A percentile compares a stretch with the other conserved stretches of the same genome.
These are phyloP conservation scores for Accipiter virgatus DNA, from an alignment of 2,113 vertebrate genomes.

Conservation along the genomic window DNA sequence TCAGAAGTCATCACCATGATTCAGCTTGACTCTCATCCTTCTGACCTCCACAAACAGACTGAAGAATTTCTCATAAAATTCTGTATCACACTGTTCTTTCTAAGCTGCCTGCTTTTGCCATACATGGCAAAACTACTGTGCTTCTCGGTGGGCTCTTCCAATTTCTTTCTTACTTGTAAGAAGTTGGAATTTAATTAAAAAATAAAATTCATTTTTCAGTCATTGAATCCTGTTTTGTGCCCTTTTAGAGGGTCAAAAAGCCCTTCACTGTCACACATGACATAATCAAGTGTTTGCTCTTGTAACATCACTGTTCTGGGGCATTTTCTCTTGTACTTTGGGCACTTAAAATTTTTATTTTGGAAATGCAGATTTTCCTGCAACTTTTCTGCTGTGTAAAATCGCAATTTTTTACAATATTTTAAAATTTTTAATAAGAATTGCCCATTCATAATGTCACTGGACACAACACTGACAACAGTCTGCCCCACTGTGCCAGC, in stretches of 20 bases:
- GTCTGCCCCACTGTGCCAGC: not conserved
- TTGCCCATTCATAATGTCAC: not conserved
- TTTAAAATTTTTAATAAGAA: not conserved
- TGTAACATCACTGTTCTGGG: not conserved
- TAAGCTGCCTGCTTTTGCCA: not conserved
- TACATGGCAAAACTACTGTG: not conserved
- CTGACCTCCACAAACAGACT: not conserved
- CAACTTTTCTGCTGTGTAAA: not conserved
- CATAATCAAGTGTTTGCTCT: not conserved
- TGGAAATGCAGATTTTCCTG: not conserved
- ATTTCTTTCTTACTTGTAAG: not conserved
- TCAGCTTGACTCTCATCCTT: not conserved
- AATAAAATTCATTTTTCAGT: not conserved
- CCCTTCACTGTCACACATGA: not conserved
- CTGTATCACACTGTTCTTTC: not conserved
- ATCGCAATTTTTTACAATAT: not conserved
- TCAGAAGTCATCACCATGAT: not conserved
- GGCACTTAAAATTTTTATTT: not conserved
- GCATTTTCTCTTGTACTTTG: not conserved
- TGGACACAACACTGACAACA: not conserved
- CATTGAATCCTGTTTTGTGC: not conserved
- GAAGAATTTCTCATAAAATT: not conserved
- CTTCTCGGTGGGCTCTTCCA: not conserved
- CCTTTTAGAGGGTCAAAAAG: not conserved
- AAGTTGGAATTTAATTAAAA: not conserved